phyloP scores from a whole-genome alignment of 2,888 invertebrate species.

The Phasia obesa region DNA sequence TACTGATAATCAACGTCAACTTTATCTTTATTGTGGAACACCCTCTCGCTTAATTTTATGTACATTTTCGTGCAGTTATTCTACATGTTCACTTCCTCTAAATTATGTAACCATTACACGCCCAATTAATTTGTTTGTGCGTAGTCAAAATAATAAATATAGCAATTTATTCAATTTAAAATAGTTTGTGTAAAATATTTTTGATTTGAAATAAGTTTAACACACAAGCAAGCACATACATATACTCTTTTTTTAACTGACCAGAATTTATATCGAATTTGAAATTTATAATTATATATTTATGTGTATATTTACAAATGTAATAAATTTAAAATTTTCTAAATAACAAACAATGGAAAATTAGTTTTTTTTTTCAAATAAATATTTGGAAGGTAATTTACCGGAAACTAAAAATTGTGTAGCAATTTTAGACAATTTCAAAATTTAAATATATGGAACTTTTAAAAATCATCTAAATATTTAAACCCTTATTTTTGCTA shows the following conservation, averaged over 20 bases:
- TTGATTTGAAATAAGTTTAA: background rate
- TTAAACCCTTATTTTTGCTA: too few relatives aligned
- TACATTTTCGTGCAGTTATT: conserved; percentile 29
- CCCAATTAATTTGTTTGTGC: conserved; percentile 59
- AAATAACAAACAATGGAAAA: background rate
- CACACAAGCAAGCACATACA: background rate
- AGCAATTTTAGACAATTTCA: too few relatives aligned
- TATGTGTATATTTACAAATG: conserved; percentile 2
- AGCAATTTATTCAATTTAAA: conserved; percentile 60
- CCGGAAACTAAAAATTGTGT: too few relatives aligned
- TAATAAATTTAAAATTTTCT: conserved; percentile 7
- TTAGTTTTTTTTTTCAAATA: background rate
- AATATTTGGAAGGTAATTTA: too few relatives aligned
- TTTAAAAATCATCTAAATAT: too few relatives aligned
- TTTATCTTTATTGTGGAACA: background rate
- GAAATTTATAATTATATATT: too few relatives aligned
- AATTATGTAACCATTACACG: conserved; percentile 55
- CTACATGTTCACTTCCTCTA: conserved; percentile 43
- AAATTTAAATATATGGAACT: too few relatives aligned
- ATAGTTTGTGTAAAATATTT: conserved; percentile 37
- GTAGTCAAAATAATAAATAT: conserved; percentile 47
- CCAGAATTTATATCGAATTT: conserved; percentile 11
- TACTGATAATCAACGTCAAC: background rate
- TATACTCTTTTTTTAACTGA: conserved; percentile 40
- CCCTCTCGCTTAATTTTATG: conserved; percentile 23